Percentiles rank a stretch among this genome's conserved stretches.
Conservation (phyloP, 2,797 vertebrate genomes). For the Galaxias olidus region DNA sequence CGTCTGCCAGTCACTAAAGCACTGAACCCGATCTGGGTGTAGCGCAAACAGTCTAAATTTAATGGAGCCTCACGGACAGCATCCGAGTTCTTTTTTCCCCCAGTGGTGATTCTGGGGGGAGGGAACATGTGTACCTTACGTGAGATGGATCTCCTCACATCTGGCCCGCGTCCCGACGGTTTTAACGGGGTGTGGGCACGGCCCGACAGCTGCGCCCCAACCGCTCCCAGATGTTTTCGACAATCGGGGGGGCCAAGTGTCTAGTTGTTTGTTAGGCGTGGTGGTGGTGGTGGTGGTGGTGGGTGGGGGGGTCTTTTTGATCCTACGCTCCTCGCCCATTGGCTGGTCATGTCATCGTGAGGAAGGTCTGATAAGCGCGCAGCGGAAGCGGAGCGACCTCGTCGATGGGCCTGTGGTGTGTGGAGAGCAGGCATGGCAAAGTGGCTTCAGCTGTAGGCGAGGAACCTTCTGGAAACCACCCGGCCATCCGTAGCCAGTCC, state of each 20-base stretch:
- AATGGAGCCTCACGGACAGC: slow-evolving; percentile 62
- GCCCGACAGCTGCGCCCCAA: slow-evolving; percentile 70
- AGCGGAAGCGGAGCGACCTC: slow-evolving; percentile 64
- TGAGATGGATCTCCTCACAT: slow-evolving; percentile 71
- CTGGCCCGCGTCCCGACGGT: slow-evolving; percentile 66
- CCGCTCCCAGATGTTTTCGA: slow-evolving; percentile 74
- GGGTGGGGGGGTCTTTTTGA: slow-evolving; percentile 11
- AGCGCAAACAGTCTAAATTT: slow-evolving; percentile 66
- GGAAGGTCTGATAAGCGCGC: slow-evolving; percentile 49
- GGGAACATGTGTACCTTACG: slow-evolving; percentile 75
- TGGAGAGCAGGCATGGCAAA: slow-evolving; percentile 62
- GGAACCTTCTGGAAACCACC: slow-evolving; percentile 60
- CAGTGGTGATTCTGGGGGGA: slow-evolving; percentile 50
- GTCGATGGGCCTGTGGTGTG: slow-evolving; percentile 58
- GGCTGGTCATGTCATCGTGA: slow-evolving; percentile 63
- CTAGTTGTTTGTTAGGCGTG: slow-evolving; percentile 71
- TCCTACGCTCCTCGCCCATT: slow-evolving; percentile 12
- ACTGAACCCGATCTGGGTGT: slow-evolving; percentile 57
- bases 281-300: slow-evolving; percentile 78
- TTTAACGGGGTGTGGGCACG: slow-evolving; percentile 64
- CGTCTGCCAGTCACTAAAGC: slow-evolving; percentile 49
- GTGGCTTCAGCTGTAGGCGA: slow-evolving; percentile 70
- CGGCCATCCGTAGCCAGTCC: slow-evolving; percentile 31
- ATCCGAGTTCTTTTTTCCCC: slow-evolving; percentile 41
- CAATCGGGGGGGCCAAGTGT: slow-evolving; percentile 70